A percentile compares a stretch with the other conserved stretches of the same genome.
phyloP scores from a whole-genome alignment of 2,888 invertebrate species.

The Pyralis farinalis region DNA sequence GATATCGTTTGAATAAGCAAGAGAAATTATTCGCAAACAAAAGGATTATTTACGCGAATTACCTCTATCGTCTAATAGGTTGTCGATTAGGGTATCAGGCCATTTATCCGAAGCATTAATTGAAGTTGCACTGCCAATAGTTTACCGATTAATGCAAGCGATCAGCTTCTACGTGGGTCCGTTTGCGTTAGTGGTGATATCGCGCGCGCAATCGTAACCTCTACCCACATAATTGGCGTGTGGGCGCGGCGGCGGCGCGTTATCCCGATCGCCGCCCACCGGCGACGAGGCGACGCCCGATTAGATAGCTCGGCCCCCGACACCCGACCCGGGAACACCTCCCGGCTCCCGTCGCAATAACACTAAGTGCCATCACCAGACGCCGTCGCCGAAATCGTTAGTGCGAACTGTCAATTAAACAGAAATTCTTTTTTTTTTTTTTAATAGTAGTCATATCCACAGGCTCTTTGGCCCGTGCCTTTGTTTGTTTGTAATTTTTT shows the following conservation, averaged over 20 bases:
- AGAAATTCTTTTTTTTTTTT: no score
- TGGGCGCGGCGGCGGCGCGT: slow-evolving; percentile 67
- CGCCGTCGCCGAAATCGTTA: no score
- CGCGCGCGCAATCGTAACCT: slow-evolving; percentile 69
- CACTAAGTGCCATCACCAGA: background rate
- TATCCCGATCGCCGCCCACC: slow-evolving; percentile 77
- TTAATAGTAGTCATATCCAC: no score
- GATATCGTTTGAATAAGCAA: no score
- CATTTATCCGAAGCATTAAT: slow-evolving; percentile 52
- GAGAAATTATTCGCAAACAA: background rate
- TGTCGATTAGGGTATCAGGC: slow-evolving; percentile 30
- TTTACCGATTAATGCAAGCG: slow-evolving; percentile 62
- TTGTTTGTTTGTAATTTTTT: no score
- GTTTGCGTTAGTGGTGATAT: slow-evolving; percentile 65
- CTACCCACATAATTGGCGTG: slow-evolving; percentile 80
- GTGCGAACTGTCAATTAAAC: slow-evolving; percentile 2
- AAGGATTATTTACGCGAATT: slow-evolving; percentile 1
- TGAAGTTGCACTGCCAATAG: slow-evolving; percentile 60
- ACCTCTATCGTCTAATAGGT: slow-evolving; percentile 3
- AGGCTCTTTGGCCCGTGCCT: no score
- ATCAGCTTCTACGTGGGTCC: slow-evolving; percentile 51
- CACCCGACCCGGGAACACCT: slow-evolving; percentile 56
- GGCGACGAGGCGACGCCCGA: slow-evolving; percentile 68
- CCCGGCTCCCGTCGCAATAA: slow-evolving; percentile 31
- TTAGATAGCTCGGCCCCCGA: slow-evolving; percentile 65